Conservation (phyloP, 1,140 invertebrate species). For the Brachionus rotundiformis region DNA sequence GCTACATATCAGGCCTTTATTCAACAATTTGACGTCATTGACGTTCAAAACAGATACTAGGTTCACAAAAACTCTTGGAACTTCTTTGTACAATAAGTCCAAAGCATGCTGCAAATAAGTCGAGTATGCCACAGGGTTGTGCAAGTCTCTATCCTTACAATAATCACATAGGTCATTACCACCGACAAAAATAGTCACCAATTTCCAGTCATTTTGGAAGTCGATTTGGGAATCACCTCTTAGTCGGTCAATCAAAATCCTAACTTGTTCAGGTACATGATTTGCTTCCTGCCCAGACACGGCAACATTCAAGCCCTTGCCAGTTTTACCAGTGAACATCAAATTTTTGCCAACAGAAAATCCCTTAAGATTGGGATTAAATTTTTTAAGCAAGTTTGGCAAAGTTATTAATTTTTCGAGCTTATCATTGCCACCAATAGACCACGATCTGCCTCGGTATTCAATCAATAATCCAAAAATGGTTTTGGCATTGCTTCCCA, state of each 20-base stretch:
- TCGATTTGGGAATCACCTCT: slow-evolving; percentile 67
- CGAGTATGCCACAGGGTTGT: background rate
- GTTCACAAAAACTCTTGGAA: slow-evolving; percentile 38
- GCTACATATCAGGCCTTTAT: slow-evolving; percentile 38
- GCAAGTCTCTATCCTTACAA: slow-evolving; percentile 62
- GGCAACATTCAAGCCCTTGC: slow-evolving; percentile 58
- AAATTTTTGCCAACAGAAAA: slow-evolving; percentile 53
- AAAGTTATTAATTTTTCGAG: slow-evolving; percentile 47
- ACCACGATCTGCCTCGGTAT: slow-evolving; percentile 41
- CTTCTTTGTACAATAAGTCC: slow-evolving; percentile 48
- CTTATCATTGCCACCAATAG: slow-evolving; percentile 44
- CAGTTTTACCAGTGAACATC: slow-evolving; percentile 52
- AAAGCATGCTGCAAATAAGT: slow-evolving; percentile 36
- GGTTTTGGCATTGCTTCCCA: slow-evolving; percentile 24
- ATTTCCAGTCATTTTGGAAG: slow-evolving; percentile 70
- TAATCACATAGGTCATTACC: slow-evolving; percentile 79
- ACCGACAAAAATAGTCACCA: slow-evolving; percentile 78
- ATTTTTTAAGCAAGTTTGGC: slow-evolving; percentile 60
- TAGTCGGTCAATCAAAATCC: slow-evolving; percentile 72
- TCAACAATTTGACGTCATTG: slow-evolving; percentile 29
- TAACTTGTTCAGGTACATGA: slow-evolving; percentile 72
- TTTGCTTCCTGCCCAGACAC: slow-evolving; percentile 59
- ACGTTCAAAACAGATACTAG: slow-evolving; percentile 49
- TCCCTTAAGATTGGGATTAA: slow-evolving; percentile 60
- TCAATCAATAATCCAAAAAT: slow-evolving; percentile 35